Base-by-base conservation (phyloP, 35 echinoderm and acorn worm species). In the Anneissia japonica region DNA sequence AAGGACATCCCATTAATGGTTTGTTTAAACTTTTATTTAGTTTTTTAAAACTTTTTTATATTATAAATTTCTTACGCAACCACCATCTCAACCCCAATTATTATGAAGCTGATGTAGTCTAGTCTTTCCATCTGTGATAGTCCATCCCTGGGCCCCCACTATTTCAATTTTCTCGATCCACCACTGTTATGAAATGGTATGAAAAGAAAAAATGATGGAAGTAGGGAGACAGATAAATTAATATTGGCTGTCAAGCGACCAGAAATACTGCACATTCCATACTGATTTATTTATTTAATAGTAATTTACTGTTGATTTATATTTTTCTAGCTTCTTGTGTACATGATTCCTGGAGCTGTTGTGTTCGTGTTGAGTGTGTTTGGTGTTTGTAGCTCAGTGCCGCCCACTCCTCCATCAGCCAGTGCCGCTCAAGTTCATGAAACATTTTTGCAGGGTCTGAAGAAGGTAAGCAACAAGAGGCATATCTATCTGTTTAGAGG, bases 1-100 rank as follows among this genome's bases (percentile, higher is more conserved):
- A 51, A 73, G 23, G 89, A 99, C 90, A 89, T 99, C 31, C 89
- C 92, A 35, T 84, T 93, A 39, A 94, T 94, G 96, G 96, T 99
- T 34, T 87, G 96, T 32, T 10, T 77, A 76, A 46, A 38, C 3
- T 56, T 23, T 32, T 81, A 0, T 37, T 31, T 45, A 17, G 38
- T 23, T 38, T 29, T 41, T 12, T 41, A 39, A 34, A 31, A 12
- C 12, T 14, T 64, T 14, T 12, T 12, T 14, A n/a, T 14, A 14
- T 14, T n/a, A 14, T 64, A 64, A 14, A n/a, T 12, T 14, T 14
- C 13, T 13, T 64, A 64, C 12, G 28, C 12, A 28, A 13, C 28
- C 51, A 64, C 51, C 51, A 64, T 64, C 12, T 13, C 13, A 64
- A 14, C 28, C 28, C 28, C 12, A 64, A 64, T 14, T 14, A 64